These are phyloP conservation scores for Phodopus roborovskii DNA, from an alignment of 2,113 vertebrate genomes.

Conservation along the genomic window DNA sequence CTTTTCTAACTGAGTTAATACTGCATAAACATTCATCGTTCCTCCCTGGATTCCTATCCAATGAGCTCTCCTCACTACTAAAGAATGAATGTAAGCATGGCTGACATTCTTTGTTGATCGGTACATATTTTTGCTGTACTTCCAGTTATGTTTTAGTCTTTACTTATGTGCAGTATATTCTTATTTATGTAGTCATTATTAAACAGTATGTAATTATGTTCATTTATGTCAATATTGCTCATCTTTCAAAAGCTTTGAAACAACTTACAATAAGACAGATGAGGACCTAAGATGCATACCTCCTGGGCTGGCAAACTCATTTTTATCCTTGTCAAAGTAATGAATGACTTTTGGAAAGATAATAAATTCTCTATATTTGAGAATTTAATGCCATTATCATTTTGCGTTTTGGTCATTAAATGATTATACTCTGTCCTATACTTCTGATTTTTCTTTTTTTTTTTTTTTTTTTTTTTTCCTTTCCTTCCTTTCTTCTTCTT, in stretches of 20 bases:
- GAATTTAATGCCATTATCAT: constrained; percentile 50
- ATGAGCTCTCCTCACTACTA: constrained; percentile 22
- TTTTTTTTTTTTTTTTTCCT: too few relatives aligned
- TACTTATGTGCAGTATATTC: constrained; percentile 28
- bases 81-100: constrained; percentile 22
- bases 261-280: neutral
- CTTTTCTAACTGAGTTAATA: constrained; percentile 62
- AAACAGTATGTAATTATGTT: neutral
- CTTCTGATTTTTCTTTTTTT: neutral
- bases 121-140: neutral
- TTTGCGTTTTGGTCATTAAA: constrained; percentile 54
- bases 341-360: constrained; percentile 33
- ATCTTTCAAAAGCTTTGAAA: constrained; percentile 43
- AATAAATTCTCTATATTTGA: constrained; percentile 51
- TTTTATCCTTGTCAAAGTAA: constrained; percentile 55
- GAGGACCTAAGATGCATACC: neutral
- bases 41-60: constrained; percentile 52
- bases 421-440: neutral
- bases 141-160: constrained; percentile 49
- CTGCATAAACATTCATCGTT: constrained; percentile 12
- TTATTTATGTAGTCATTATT: constrained; percentile 44
- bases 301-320: constrained; percentile 36
- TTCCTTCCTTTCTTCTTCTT: too few relatives aligned
- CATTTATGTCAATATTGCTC: neutral
- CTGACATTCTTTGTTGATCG: neutral